Evolutionary conservation across 2,113 vertebrate species (phyloP).

Genomic region (Melanerpes formicivorus): DNA sequence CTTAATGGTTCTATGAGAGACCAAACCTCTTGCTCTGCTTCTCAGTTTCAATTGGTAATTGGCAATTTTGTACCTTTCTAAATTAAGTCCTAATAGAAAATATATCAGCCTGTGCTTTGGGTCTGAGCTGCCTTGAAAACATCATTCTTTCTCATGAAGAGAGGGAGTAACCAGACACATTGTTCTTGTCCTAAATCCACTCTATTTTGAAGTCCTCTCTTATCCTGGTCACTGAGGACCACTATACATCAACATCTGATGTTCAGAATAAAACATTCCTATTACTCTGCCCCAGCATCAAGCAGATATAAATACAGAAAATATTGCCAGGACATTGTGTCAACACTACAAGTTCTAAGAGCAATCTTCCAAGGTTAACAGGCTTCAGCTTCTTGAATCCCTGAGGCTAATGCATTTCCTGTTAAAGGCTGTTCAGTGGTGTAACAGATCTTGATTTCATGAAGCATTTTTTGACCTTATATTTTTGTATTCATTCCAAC

Average conservation of each 20-base stretch:
- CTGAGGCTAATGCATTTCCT: neutral
- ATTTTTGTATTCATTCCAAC: neutral
- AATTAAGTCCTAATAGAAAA: neutral
- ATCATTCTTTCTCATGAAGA: neutral
- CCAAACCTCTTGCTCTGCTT: neutral
- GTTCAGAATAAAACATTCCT: neutral
- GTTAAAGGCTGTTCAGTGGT: neutral
- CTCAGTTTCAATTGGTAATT: rapidly evolving
- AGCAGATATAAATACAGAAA: neutral
- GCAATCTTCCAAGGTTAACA: neutral
- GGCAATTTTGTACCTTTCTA: neutral
- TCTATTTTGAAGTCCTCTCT: neutral
- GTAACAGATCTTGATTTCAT: neutral
- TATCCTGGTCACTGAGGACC: neutral
- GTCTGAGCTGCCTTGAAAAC: neutral
- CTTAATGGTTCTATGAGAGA: neutral
- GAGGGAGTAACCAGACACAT: neutral
- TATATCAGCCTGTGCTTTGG: neutral
- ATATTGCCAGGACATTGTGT: neutral
- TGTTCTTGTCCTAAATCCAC: neutral
- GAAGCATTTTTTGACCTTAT: neutral
- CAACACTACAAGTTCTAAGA: neutral
- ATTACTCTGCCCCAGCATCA: neutral
- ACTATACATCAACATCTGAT: neutral
- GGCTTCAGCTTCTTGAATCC: neutral